Percentiles rank a stretch among this genome's conserved stretches.
phyloP scores from a whole-genome alignment of 2,113 vertebrate species.

The Tetraodon nigroviridis region DNA sequence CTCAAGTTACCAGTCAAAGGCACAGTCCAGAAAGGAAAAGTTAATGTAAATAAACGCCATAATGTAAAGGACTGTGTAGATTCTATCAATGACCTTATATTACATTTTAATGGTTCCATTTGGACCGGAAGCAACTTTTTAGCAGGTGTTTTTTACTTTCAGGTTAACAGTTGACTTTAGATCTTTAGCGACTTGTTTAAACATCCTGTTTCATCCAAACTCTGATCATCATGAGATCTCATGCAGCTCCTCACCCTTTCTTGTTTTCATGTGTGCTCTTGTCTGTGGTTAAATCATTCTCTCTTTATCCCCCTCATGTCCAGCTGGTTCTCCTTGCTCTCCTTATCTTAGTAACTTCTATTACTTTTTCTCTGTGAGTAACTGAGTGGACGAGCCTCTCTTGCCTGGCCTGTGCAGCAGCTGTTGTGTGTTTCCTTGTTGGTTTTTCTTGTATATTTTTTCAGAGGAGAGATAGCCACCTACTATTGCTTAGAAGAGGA shows the following conservation, averaged over 20 bases:
- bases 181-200: too few species aligned
- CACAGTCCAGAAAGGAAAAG: too few species aligned
- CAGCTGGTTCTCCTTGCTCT: slow-evolving; percentile 91
- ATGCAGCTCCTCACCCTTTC: neutral
- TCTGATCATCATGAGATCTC: too few species aligned
- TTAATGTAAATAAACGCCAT: too few species aligned
- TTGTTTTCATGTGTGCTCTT: slow-evolving; percentile 32
- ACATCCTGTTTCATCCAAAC: too few species aligned
- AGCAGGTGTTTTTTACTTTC: too few species aligned
- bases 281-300: slow-evolving; percentile 67
- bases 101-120: too few species aligned
- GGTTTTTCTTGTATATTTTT: slow-evolving; percentile 54
- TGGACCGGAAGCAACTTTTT: too few species aligned
- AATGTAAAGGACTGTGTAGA: too few species aligned
- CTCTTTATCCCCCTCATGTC: slow-evolving; percentile 86
- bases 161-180: too few species aligned
- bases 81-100: too few species aligned
- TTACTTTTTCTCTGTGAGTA: slow-evolving; percentile 97
- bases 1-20: too few species aligned
- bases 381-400: slow-evolving; percentile 61
- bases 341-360: slow-evolving; percentile 93
- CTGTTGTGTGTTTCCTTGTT: slow-evolving; percentile 37
- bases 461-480: slow-evolving; percentile 33
- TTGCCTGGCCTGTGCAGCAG: slow-evolving; percentile 77
- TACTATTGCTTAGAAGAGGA: neutral